phyloP scores from a whole-genome alignment of 2,113 vertebrate species.

The Noctilio leporinus region DNA sequence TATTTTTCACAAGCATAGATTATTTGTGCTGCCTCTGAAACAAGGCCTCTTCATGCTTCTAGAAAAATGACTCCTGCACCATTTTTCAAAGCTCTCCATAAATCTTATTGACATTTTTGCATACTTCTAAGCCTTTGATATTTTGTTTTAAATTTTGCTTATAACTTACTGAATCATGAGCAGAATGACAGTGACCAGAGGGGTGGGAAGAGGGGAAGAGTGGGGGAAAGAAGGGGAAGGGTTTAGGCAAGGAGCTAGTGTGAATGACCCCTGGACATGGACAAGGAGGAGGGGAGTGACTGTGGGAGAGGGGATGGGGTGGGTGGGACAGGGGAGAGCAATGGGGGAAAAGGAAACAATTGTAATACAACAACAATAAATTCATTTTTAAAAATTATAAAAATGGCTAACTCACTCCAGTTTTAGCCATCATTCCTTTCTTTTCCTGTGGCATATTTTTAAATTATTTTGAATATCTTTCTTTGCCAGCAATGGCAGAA shows the following conservation, averaged over 20 bases:
- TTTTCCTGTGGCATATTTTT: neutral
- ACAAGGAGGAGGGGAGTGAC: too few species aligned
- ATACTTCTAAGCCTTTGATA: neutral
- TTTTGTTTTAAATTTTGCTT: constrained; percentile 2
- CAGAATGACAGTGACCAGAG: too few species aligned
- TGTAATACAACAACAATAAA: too few species aligned
- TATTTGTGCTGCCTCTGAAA: neutral
- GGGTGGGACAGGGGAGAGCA: too few species aligned
- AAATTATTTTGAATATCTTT: neutral
- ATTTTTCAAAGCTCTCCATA: neutral
- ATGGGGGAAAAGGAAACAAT: too few species aligned
- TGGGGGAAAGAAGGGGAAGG: too few species aligned
- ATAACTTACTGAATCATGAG: neutral
- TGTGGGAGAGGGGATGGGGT: too few species aligned
- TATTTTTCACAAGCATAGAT: neutral
- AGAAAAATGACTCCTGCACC: neutral
- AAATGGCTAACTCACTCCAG: too few species aligned
- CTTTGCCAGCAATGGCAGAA: neutral
- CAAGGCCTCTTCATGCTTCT: neutral
- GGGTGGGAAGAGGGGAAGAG: too few species aligned
- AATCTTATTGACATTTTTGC: neutral
- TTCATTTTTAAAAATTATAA: too few species aligned
- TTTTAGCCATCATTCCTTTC: neutral
- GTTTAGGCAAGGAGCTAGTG: too few species aligned
- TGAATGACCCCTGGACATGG: too few species aligned